Evolutionary conservation across 1,140 invertebrate species (phyloP), one percentile per base, ranked within the genome.

Genomic region (Caenorhabditis elegans): DNA sequence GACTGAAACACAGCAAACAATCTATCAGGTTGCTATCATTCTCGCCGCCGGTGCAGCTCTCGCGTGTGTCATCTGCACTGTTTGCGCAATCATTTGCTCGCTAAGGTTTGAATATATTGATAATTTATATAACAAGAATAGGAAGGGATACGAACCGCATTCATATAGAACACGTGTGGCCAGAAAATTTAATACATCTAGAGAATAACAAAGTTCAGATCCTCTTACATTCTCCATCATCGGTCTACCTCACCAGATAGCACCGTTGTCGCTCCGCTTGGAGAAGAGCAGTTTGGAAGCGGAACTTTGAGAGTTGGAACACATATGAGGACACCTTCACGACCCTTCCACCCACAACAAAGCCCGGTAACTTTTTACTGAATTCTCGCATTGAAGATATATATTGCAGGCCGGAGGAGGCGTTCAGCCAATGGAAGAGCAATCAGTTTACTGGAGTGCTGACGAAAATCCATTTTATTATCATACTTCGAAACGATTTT

Each of bases 401-500:
- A 10, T 17, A 13, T 46, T 60, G 76, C 55, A 26, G 87, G 86
- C 86, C 76, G 78, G 60, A 70, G 60, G 60, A 70, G 60, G 5
- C 60, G 13, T 70, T 39, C 60, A 70, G 39, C 85, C 87, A 19
- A 88, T 90, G 78, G 88, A 89, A 78, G 88, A 89, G 78, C 88
- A 89, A 77, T 88, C 89, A 8, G 80, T 89, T 2, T 89, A 89
- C 60, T 89, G 88, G 88, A 87, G 85, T 34, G 88, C 88, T 19
- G 89, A 90, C 55, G 88, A 89, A 60, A 89, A 89, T 85, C 88
- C 88, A 6, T 89, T 89, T 51, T 86, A 89, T 60, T 89, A 89
- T 75, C 88, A 89, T 46, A 86, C 87, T 24, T 90, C 88, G 17
- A 87, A 86, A 77, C 65, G 88, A 36, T 85, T 84, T 76, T 89